Evolutionary conservation across 2,113 vertebrate species (phyloP), one percentile per base, ranked within the genome.

Genomic region (Ursus arctos): DNA sequence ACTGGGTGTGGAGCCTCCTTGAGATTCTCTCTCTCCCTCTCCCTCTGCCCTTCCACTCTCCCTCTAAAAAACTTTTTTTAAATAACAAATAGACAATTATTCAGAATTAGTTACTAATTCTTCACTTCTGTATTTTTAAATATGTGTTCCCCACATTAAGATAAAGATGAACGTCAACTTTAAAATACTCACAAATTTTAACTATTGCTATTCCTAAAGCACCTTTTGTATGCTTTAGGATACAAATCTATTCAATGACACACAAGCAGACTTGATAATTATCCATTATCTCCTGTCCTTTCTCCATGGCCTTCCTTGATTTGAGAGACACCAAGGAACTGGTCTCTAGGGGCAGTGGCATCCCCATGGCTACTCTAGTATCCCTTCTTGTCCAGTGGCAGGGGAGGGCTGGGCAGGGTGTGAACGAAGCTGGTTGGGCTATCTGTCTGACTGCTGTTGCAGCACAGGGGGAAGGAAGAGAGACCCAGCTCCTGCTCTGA

Each of bases 261-360:
- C 15, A 21, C 4, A 15, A 3, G 55, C 28, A 81, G 26, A 6
- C 36, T 83, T 51, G 10, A 26, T 65, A 5, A 28, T 40, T 36
- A n/a, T 24, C 21, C 5, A 1, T 67, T 26, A 49, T 79, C 36
- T 88, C 4, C 0, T 26, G 14, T 13, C 19, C 22, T 4, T 31
- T 88, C 63, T 53, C 43, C 15, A 9, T 7, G 36, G 9, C 6
- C 19, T 9, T 24, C 12, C 26, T n/a, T 53, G 76, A 53, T 77
- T 96, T 84, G 33, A 40, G 76, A 83, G 51, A 74, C n/a, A 51
- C 10, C 2, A 53, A 21, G 53, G 33, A 77, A 36, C 67, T 18
- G 24, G 51, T 6, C 65, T 91, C 0, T 19, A 33, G 43, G 67
- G 28, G 0, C 0, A 0, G 22, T 11, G 8, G 12, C 33, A n/a